Conservation (phyloP, 2,113 vertebrate species). For the Pseudorasbora parva region DNA sequence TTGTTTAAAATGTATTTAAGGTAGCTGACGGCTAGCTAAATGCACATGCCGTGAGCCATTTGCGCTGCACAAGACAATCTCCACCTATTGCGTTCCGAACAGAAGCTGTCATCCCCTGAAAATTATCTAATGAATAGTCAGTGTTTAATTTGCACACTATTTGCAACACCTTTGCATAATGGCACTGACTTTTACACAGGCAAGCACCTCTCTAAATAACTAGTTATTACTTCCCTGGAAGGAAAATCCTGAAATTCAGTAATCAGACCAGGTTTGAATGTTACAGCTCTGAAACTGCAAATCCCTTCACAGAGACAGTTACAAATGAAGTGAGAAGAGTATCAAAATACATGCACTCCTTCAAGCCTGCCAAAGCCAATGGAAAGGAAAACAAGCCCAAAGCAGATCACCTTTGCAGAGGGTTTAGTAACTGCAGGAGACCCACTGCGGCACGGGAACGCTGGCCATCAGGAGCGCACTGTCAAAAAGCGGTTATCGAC, state of each 20-base stretch:
- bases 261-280: neutral
- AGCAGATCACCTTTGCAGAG: constrained; percentile 86
- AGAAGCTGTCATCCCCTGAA: too few relatives aligned
- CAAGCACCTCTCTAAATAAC: neutral
- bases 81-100: too few relatives aligned
- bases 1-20: too few relatives aligned
- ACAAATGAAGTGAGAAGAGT: constrained; percentile 56
- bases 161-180: neutral
- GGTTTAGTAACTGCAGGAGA: constrained; percentile 75
- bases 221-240: constrained; percentile 7
- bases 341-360: constrained; percentile 50
- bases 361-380: constrained; percentile 75
- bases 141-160: neutral
- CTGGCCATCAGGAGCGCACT: constrained; percentile 71
- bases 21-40: neutral
- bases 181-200: neutral
- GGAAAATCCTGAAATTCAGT: constrained; percentile 8
- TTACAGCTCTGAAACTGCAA: constrained; percentile 9
- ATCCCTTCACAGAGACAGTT: constrained; percentile 25
- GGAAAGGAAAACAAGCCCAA: constrained; percentile 84
- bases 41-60: neutral
- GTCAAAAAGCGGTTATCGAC: constrained; percentile 76
- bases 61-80: neutral
- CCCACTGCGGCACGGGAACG: constrained; percentile 74
- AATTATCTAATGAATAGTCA: neutral